Evolutionary conservation across 2,888 invertebrate genomes (phyloP).

Genomic region (Thereva unica): DNA sequence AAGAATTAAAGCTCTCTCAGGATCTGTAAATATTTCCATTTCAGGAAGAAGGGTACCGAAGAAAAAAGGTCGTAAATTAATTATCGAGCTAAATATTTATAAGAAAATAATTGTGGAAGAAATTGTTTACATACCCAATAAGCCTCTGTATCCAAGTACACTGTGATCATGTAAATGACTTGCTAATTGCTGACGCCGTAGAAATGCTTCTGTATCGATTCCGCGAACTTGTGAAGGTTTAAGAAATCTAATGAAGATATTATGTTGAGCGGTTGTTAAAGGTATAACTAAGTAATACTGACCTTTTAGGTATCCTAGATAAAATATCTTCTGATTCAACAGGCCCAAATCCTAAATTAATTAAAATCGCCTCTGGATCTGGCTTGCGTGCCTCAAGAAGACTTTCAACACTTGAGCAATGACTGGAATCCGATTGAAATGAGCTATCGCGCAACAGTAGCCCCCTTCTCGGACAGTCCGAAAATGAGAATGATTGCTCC

Average conservation of each 20-base stretch:
- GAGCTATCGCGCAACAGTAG: slow-evolving; percentile 53
- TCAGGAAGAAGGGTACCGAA: neutral
- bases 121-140: slow-evolving; percentile 64
- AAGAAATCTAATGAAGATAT: slow-evolving; percentile 64
- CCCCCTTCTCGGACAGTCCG: slow-evolving; percentile 35
- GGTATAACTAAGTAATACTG: slow-evolving; percentile 48
- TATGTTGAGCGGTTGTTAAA: neutral
- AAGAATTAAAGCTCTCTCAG: slow-evolving; percentile 44
- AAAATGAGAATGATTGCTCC: slow-evolving; percentile 36
- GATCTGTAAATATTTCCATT: slow-evolving; percentile 40
- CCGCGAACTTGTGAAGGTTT: slow-evolving; percentile 78
- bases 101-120: neutral
- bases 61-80: neutral
- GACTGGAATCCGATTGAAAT: slow-evolving; percentile 61
- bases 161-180: slow-evolving; percentile 75
- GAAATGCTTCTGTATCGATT: slow-evolving; percentile 74
- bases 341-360: slow-evolving; percentile 81
- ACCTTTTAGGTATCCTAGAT: slow-evolving; percentile 75
- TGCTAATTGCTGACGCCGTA: slow-evolving; percentile 73
- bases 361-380: slow-evolving; percentile 85
- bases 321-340: slow-evolving; percentile 69
- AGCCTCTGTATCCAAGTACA: slow-evolving; percentile 74
- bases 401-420: slow-evolving; percentile 80
- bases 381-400: slow-evolving; percentile 80
- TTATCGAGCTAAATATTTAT: neutral